Evolutionary conservation across 2,888 invertebrate species (phyloP).

Genomic region (Oligia fasciuncula): DNA sequence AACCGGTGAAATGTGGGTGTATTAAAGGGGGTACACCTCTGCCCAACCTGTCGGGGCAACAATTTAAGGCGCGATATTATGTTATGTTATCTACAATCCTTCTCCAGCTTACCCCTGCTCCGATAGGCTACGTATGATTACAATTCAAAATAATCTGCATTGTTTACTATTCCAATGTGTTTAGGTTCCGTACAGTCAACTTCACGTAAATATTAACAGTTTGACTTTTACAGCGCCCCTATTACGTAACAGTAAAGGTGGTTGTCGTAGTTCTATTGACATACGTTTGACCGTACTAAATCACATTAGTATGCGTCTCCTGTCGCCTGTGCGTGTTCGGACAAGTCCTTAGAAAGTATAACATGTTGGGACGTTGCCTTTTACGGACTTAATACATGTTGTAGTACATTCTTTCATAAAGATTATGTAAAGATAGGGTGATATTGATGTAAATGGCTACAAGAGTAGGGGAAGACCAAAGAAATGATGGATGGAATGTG

Average conservation of each 20-base stretch:
- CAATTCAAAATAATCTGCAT: constrained; percentile 9
- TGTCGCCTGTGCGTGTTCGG: constrained; percentile 16
- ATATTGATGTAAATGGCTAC: not conserved
- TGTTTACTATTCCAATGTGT: constrained; percentile 17
- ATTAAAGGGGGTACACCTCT: not conserved
- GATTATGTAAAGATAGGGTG: not conserved
- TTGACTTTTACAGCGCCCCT: not conserved
- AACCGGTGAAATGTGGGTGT: too few relatives aligned
- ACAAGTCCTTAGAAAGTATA: constrained; percentile 18
- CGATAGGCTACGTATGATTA: not conserved
- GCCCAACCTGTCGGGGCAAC: not conserved
- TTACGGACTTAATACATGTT: not conserved
- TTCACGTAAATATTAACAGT: too few relatives aligned
- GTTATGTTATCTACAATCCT: not conserved
- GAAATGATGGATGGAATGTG: too few relatives aligned
- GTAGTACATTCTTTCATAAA: not conserved
- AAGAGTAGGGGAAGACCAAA: too few relatives aligned
- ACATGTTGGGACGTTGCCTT: constrained; percentile 11
- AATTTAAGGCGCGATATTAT: not conserved
- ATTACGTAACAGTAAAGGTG: not conserved
- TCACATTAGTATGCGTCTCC: constrained; percentile 39
- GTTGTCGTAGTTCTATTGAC: not conserved
- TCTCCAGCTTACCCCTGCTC: not conserved
- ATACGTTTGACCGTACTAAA: not conserved
- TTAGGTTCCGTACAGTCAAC: not conserved